phyloP scores from a whole-genome alignment of 2,797 vertebrate species.

The Esox masquinongy region DNA sequence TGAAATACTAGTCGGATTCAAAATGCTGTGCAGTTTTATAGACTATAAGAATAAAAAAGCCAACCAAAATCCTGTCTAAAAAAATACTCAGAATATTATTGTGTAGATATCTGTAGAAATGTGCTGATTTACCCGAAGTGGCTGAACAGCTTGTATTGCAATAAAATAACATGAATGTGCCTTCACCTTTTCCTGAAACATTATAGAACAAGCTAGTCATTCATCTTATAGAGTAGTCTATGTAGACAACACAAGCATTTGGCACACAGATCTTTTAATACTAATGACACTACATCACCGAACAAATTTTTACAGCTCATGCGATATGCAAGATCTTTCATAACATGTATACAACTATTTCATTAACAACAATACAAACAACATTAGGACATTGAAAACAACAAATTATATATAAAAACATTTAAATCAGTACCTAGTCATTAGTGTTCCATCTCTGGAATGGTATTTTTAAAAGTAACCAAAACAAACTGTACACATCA shows the following conservation, averaged over 20 bases:
- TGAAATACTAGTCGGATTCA: background rate
- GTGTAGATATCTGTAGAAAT: too few species aligned
- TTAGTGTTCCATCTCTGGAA: conserved; percentile 58
- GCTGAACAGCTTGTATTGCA: background rate
- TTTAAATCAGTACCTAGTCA: conserved; percentile 65
- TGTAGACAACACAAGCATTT: conserved; percentile 31
- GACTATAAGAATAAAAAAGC: background rate
- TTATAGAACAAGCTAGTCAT: background rate
- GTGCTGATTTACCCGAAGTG: too few species aligned
- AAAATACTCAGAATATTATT: too few species aligned
- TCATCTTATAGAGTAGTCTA: background rate
- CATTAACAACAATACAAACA: conserved; percentile 53
- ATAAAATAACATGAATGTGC: background rate
- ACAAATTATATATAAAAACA: conserved; percentile 74
- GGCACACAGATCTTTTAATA: conserved; percentile 72
- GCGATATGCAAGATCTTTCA: conserved; percentile 88
- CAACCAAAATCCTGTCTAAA: background rate
- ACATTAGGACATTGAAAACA: conserved; percentile 80
- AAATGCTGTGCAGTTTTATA: background rate
- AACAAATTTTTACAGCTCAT: conserved; percentile 90
- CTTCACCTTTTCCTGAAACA: background rate
- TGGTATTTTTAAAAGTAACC: conserved; percentile 44
- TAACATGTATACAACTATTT: conserved; percentile 50
- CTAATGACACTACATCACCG: conserved; percentile 88
- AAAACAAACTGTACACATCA: conserved; percentile 50